phyloP scores from a whole-genome alignment of 2,797 vertebrate species.

The Darevskia mixta region DNA sequence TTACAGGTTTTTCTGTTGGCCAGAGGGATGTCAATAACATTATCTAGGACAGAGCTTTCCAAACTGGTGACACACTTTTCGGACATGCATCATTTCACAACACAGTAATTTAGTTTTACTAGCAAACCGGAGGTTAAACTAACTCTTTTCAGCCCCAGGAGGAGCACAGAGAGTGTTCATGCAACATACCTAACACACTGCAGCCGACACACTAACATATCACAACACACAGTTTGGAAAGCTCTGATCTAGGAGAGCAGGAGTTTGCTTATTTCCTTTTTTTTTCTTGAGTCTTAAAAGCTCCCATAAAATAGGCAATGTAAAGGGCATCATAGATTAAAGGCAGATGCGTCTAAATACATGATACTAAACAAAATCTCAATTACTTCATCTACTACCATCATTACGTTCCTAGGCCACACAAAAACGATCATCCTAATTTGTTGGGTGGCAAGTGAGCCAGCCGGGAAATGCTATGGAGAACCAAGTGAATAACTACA shows the following conservation, averaged over 20 bases:
- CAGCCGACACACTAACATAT: no score
- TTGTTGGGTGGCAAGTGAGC: not conserved
- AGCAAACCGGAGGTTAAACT: no score
- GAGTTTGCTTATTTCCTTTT: no score
- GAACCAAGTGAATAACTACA: not conserved
- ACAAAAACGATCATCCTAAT: not conserved
- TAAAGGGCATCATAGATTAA: not conserved
- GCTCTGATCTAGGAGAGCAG: no score
- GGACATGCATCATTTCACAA: no score
- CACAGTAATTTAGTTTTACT: no score
- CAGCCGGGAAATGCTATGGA: not conserved
- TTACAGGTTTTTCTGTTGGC: not conserved
- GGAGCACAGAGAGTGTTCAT: no score
- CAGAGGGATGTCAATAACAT: not conserved
- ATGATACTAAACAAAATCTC: not conserved
- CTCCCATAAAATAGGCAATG: not conserved
- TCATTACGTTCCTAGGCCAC: not conserved
- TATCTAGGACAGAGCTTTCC: no score
- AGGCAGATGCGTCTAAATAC: not conserved
- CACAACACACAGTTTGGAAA: no score
- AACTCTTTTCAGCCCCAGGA: no score
- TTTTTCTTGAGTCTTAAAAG: not conserved
- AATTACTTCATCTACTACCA: not conserved
- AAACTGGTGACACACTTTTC: no score
- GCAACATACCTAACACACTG: no score